These are phyloP conservation scores for Bhutanitis thaidina DNA, from an alignment of 2,888 invertebrate species.

Conservation along the genomic window DNA sequence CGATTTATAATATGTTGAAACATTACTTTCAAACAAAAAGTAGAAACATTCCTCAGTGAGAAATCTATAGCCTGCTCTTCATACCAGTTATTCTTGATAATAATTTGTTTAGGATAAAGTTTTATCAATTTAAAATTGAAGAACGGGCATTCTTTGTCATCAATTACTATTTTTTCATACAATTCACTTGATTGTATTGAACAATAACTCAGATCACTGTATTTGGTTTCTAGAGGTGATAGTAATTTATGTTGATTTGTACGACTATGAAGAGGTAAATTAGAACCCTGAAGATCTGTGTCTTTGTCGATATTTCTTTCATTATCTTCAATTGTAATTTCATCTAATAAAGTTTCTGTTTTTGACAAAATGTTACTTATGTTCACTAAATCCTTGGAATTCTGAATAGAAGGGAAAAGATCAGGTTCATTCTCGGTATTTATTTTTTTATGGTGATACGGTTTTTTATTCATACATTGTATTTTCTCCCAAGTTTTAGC, in stretches of 20 bases:
- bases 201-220: constrained; percentile 29
- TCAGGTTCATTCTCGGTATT: constrained; percentile 1
- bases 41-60: constrained; percentile 43
- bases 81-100: constrained; percentile 32
- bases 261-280: constrained; percentile 38
- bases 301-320: not conserved
- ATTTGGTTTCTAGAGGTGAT: constrained; percentile 39
- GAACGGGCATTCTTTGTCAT: constrained; percentile 32
- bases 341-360: constrained; percentile 21
- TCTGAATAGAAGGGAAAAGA: constrained; percentile 14
- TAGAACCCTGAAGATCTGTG: not conserved
- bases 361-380: not conserved
- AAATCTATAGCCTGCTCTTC: constrained; percentile 46
- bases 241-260: constrained; percentile 50
- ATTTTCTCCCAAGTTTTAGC: constrained; percentile 41
- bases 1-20: constrained; percentile 46
- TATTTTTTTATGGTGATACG: not conserved
- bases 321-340: constrained; percentile 22
- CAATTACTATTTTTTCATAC: constrained; percentile 19
- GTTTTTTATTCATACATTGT: constrained; percentile 7
- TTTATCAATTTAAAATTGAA: constrained; percentile 34
- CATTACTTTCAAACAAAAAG: constrained; percentile 42
- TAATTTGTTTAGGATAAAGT: constrained; percentile 41
- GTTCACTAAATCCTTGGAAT: not conserved
- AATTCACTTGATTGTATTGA: constrained; percentile 16